Conservation (phyloP, 2,888 invertebrate species). For the Anarsia innoxiella region DNA sequence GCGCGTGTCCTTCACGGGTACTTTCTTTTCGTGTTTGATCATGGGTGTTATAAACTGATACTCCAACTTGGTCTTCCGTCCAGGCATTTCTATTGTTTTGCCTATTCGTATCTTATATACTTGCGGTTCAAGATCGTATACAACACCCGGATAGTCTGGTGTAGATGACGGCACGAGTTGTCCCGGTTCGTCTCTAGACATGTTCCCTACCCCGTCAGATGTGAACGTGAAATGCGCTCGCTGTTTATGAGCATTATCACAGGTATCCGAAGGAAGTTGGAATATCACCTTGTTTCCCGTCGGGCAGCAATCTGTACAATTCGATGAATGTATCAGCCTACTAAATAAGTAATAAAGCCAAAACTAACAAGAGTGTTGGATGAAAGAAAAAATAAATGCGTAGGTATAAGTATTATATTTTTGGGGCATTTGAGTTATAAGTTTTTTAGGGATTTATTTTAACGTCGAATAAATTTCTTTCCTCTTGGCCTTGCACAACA, state of each 20-base stretch:
- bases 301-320: slow-evolving; percentile 71
- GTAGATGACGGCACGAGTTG: slow-evolving; percentile 41
- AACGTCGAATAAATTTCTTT: neutral
- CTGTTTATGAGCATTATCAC: slow-evolving; percentile 55
- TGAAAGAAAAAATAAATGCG: no score
- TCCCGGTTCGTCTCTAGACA: slow-evolving; percentile 54
- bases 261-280: slow-evolving; percentile 58
- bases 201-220: slow-evolving; percentile 58
- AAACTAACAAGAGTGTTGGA: no score
- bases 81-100: slow-evolving; percentile 55
- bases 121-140: slow-evolving; percentile 51
- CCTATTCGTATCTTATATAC: slow-evolving; percentile 59
- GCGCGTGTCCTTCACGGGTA: slow-evolving; percentile 49
- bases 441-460: no score
- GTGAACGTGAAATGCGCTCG: slow-evolving; percentile 57
- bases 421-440: no score
- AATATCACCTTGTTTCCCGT: slow-evolving; percentile 66
- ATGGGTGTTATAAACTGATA: slow-evolving; percentile 63
- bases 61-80: slow-evolving; percentile 56
- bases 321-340: slow-evolving; percentile 32
- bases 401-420: no score
- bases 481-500: slow-evolving; percentile 17
- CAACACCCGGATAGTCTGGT: slow-evolving; percentile 50
- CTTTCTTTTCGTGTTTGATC: slow-evolving; percentile 30
- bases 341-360: slow-evolving; percentile 4